Conservation (phyloP, 2,888 invertebrate genomes). For the Trachelus tabidus region DNA sequence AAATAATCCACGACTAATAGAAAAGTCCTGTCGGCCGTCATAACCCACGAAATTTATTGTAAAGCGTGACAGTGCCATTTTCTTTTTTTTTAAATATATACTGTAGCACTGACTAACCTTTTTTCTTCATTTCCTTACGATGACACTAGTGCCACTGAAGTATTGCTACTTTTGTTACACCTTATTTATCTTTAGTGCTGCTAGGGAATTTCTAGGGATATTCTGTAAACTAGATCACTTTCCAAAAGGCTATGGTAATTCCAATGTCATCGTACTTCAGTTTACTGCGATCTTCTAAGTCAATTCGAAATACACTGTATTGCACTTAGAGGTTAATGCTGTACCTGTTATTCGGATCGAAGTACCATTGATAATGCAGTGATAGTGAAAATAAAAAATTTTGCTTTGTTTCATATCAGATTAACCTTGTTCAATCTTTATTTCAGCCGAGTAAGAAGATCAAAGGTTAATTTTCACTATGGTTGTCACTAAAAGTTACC, state of each 20-base stretch:
- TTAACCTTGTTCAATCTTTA: background rate
- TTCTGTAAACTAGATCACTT: background rate
- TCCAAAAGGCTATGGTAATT: background rate
- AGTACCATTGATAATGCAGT: background rate
- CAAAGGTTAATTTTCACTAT: no score
- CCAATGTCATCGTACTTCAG: background rate
- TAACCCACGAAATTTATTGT: conserved; percentile 51
- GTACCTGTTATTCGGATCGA: background rate
- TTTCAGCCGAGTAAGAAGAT: background rate
- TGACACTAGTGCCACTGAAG: no score
- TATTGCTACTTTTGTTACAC: background rate
- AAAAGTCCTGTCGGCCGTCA: conserved; percentile 62
- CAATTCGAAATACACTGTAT: background rate
- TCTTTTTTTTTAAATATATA: background rate
- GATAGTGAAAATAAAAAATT: background rate
- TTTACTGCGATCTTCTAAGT: background rate
- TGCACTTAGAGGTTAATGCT: background rate
- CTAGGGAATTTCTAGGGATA: background rate
- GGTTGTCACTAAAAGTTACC: background rate
- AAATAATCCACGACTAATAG: conserved; percentile 48
- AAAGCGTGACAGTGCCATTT: conserved; percentile 40
- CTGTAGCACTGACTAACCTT: no score
- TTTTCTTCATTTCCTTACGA: no score
- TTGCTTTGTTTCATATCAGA: no score
- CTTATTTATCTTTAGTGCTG: background rate